phyloP scores from a whole-genome alignment of 2,888 invertebrate species.

The Temnothorax rugatulus region DNA sequence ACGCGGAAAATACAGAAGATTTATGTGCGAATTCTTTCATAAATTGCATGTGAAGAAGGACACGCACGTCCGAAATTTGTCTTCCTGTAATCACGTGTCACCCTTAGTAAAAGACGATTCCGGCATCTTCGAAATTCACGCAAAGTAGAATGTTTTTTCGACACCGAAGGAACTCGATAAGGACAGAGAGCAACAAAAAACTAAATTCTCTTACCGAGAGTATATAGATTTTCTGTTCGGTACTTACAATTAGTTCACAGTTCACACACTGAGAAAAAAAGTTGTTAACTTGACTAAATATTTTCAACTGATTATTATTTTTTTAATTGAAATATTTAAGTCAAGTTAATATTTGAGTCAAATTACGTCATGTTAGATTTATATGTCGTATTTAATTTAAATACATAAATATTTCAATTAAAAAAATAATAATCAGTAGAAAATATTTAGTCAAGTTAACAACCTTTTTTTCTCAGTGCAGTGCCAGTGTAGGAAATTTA shows the following conservation, averaged over 20 bases:
- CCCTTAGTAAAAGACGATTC: not conserved
- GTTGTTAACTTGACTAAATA: too few species aligned
- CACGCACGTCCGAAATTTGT: conserved; percentile 20
- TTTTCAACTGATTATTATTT: too few species aligned
- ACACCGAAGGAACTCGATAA: not conserved
- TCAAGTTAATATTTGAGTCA: too few species aligned
- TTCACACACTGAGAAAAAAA: not conserved
- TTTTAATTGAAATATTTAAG: too few species aligned
- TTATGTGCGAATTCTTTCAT: conserved; percentile 9
- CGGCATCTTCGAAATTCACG: not conserved
- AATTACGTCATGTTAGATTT: too few species aligned
- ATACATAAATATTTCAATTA: too few species aligned
- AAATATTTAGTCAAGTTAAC: too few species aligned
- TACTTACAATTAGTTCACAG: conserved; percentile 38
- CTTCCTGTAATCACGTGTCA: conserved; percentile 10
- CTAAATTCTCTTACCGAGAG: conserved; percentile 8
- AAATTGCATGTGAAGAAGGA: conserved; percentile 21
- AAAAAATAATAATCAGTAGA: too few species aligned
- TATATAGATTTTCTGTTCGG: conserved; percentile 38
- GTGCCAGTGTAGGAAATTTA: too few species aligned
- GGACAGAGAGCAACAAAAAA: not conserved
- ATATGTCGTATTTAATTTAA: too few species aligned
- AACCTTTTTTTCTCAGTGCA: too few species aligned
- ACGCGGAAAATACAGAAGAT: not conserved
- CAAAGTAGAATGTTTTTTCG: not conserved